Evolutionary conservation across 2,113 vertebrate genomes (phyloP).

Genomic region (Caretta caretta): DNA sequence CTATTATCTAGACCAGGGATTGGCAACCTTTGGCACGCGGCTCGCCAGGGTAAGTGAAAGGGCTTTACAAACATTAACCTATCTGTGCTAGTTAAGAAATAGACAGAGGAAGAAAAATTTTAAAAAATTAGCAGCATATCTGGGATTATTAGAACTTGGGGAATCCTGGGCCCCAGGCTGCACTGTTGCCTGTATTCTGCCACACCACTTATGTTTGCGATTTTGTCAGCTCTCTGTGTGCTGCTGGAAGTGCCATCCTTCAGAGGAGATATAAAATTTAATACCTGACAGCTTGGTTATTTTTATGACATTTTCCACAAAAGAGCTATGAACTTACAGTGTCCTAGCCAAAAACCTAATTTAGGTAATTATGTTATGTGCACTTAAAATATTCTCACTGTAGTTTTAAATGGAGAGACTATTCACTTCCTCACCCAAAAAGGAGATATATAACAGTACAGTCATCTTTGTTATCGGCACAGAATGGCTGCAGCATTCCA

Average conservation of each 20-base stretch:
- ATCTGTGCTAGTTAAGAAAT: background rate
- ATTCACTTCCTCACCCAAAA: accelerated
- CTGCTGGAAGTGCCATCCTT: background rate
- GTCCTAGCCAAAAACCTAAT: background rate
- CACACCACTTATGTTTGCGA: background rate
- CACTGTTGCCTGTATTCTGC: accelerated
- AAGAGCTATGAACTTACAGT: accelerated
- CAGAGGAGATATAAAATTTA: background rate
- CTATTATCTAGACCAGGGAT: too few species aligned
- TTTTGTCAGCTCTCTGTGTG: background rate
- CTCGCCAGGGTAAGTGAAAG: background rate
- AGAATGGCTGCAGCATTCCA: background rate
- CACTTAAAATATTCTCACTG: accelerated
- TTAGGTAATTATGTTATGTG: background rate
- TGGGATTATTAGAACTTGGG: background rate
- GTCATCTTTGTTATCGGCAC: background rate
- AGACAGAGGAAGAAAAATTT: background rate
- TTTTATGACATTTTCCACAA: background rate
- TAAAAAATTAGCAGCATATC: background rate
- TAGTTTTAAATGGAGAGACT: background rate
- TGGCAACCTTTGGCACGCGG: too few species aligned
- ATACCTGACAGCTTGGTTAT: background rate
- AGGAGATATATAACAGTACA: background rate
- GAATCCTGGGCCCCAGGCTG: background rate
- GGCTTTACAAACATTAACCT: background rate